phyloP scores from a whole-genome alignment of 2,113 vertebrate species.

The Accipiter cooperii region DNA sequence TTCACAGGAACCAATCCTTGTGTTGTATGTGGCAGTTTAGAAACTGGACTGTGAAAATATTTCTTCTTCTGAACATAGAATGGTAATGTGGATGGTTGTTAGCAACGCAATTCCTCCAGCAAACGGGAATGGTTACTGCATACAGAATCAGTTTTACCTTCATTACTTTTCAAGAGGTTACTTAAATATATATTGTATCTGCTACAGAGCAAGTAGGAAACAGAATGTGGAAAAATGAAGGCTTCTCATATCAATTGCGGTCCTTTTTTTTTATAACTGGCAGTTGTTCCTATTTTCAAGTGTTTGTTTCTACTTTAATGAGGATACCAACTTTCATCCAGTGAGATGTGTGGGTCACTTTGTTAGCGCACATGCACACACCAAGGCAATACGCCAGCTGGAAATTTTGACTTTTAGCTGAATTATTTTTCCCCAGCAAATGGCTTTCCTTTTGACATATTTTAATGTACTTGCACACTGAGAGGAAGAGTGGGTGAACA shows the following conservation, averaged over 20 bases:
- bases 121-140: constrained; percentile 20
- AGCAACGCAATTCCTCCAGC: background rate
- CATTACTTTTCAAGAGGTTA: constrained; percentile 55
- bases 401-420: constrained; percentile 76
- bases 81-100: constrained; percentile 15
- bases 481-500: constrained; percentile 80
- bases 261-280: constrained; percentile 59
- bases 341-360: constrained; percentile 73
- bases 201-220: constrained; percentile 31
- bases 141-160: constrained; percentile 56
- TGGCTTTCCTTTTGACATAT: constrained; percentile 81
- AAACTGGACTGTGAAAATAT: constrained; percentile 27
- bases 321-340: constrained; percentile 79
- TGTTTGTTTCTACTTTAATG: constrained; percentile 84
- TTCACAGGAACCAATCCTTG: background rate
- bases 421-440: constrained; percentile 78
- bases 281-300: constrained; percentile 72
- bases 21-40: background rate
- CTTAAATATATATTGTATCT: constrained; percentile 15
- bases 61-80: background rate
- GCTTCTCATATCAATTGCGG: constrained; percentile 20
- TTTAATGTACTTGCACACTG: constrained; percentile 84
- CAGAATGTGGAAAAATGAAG: constrained; percentile 32
- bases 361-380: constrained; percentile 68
- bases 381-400: constrained; percentile 71